phyloP scores from a whole-genome alignment of 2,888 invertebrate genomes.

The Conus canariensis region DNA sequence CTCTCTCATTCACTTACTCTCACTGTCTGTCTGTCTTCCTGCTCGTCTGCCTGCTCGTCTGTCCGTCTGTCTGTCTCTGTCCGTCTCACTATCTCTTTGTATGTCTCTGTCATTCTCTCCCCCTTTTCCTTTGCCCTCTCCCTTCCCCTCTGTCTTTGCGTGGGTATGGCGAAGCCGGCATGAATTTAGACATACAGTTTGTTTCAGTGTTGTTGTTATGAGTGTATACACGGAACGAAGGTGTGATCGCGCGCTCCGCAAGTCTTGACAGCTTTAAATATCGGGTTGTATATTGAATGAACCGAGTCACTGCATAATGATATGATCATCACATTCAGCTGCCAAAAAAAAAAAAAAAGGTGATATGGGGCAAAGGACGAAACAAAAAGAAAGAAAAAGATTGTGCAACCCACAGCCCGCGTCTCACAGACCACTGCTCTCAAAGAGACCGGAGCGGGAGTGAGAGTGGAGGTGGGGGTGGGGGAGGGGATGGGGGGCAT shows the following conservation, averaged over 20 bases:
- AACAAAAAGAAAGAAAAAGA: not conserved
- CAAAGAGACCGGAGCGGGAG: not conserved
- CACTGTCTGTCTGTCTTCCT: no score
- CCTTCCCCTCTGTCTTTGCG: not conserved
- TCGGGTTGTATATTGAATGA: not conserved
- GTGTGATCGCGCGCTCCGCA: not conserved
- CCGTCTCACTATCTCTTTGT: no score
- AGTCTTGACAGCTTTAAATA: not conserved
- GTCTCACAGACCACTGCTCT: no score
- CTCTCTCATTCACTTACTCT: no score
- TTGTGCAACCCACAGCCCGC: no score
- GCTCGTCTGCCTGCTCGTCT: no score
- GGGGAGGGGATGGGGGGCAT: not conserved
- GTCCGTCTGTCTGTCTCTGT: no score
- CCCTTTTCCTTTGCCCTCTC: not conserved
- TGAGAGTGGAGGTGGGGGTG: not conserved
- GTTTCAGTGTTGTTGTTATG: not conserved
- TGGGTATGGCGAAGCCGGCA: not conserved
- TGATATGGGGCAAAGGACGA: not conserved
- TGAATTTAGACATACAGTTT: not conserved
- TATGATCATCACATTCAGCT: not conserved
- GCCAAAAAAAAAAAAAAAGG: not conserved
- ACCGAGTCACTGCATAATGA: not conserved
- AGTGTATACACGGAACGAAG: not conserved
- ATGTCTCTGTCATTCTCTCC: no score